Evolutionary conservation across 2,888 invertebrate species (phyloP), one percentile per base, ranked within the genome.

Genomic region (Stratiomys singularior): DNA sequence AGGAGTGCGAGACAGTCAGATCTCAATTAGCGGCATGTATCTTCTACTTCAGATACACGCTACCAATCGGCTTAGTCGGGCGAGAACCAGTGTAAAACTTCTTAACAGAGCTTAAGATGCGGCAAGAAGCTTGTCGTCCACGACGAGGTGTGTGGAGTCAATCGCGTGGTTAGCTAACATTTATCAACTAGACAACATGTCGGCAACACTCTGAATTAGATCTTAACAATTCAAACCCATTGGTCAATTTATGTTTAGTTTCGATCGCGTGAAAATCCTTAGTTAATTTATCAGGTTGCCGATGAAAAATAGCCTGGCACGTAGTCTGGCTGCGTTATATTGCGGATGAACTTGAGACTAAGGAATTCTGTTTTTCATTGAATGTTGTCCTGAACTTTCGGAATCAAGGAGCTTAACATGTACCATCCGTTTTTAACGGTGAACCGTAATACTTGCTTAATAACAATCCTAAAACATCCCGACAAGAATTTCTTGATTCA

Each of bases 221-320:
- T 74, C 74, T 46, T 74, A 66, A 78, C 78, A 78, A 79, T 78
- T 79, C 77, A 79, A 79, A 79, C 64, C 78, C 79, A 78, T 77
- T 79, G 79, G 79, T 76, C 79, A 79, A 79, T 79, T 78, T 79
- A 78, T 79, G 79, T 79, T 79, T 69, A 77, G 78, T 78, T 78
- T 63, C 47, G 79, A 76, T 79, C 78, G 79, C 79, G 79, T 79
- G 79, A 64, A 77, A 58, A 44, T 44, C 21, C 58, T 30, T 28
- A 74, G 74, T 37, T 37, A 47, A 46, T 47, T 25, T 25, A 60
- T 60, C 60, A 25, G 23, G 23, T 60, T 52, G 25, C 5, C 13
- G 18, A 23, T 60, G 60, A 60, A 25, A 25, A 60, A 60, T 52
- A 52, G 52, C 15, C 15, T 37, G 9, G 9, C 37, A 37, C 9